A percentile compares a stretch with the other conserved stretches of the same genome.
Conservation (phyloP, 37 sponge, comb jelly and placozoan genomes). For the Crambe crambe region DNA sequence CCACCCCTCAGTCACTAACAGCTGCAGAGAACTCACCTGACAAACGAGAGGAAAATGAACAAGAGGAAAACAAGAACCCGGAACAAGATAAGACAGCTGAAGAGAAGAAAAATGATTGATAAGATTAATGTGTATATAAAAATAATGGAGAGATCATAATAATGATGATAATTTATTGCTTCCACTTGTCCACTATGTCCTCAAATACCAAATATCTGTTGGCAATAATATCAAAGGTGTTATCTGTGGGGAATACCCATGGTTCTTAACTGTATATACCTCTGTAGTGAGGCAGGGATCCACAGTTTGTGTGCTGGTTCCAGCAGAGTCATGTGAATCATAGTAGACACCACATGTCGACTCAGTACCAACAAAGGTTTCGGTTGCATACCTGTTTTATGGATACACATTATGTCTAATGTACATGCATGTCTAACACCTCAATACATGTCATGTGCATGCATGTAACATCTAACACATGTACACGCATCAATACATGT, state of each 20-base stretch:
- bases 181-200: background rate
- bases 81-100: background rate
- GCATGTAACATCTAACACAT: no score
- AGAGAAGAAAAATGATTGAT: conserved; percentile 1
- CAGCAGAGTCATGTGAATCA: background rate
- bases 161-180: no score
- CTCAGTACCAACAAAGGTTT: background rate
- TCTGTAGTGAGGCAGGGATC: conserved; percentile 2
- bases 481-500: no score
- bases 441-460: no score
- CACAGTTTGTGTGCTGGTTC: background rate
- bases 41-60: conserved; percentile 24
- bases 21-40: background rate
- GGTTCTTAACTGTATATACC: background rate
- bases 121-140: no score
- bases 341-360: background rate
- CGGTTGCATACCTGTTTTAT: no score
- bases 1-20: background rate
- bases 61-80: background rate
- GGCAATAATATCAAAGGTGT: background rate
- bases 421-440: no score
- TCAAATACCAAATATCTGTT: conserved; percentile 12
- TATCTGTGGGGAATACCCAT: background rate
- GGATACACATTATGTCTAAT: no score
- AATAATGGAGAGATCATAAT: no score